phyloP scores from a whole-genome alignment of 2,113 vertebrate genomes.

The Panthera uncia region DNA sequence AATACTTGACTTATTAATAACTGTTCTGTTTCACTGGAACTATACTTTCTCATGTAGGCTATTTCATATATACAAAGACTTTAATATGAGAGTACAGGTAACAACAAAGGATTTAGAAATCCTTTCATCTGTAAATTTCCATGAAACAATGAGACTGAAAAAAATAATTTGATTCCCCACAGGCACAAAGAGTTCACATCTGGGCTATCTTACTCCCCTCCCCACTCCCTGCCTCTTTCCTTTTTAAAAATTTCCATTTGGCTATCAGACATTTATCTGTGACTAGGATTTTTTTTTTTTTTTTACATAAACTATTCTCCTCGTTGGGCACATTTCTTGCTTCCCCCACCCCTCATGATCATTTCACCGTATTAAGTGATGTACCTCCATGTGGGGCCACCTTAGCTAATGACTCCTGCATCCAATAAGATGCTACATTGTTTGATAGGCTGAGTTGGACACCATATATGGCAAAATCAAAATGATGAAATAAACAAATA shows the following conservation, averaged over 20 bases:
- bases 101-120: background rate
- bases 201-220: background rate
- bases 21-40: background rate
- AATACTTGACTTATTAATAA: background rate
- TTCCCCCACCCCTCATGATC: accelerated
- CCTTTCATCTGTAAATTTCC: background rate
- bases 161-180: background rate
- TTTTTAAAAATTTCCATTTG: background rate
- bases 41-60: background rate
- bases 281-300: background rate
- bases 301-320: background rate
- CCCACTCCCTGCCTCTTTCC: background rate
- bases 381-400: background rate
- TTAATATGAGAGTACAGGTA: background rate
- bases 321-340: background rate
- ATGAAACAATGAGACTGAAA: background rate
- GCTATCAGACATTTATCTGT: background rate
- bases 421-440: background rate
- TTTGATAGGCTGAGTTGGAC: background rate
- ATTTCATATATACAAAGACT: background rate
- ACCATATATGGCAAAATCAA: background rate
- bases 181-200: background rate
- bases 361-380: background rate
- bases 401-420: background rate
- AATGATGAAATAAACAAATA: background rate